These are phyloP conservation scores for Heliconius charithonia DNA, from an alignment of 2,888 invertebrate species.

Conservation along the genomic window DNA sequence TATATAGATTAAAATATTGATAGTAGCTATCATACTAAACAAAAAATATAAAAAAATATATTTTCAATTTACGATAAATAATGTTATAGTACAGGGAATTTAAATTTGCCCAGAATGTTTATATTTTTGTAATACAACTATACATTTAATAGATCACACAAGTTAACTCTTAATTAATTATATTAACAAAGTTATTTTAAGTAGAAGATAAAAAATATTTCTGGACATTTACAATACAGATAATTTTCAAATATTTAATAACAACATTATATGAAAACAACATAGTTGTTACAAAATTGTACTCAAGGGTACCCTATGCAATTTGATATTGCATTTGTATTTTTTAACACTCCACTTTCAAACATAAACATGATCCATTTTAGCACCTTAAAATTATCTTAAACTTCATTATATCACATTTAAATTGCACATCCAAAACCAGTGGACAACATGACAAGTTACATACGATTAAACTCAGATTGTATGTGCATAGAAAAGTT, in stretches of 20 bases:
- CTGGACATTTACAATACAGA: constrained; percentile 41
- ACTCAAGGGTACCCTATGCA: constrained; percentile 75
- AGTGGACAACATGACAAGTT: constrained; percentile 55
- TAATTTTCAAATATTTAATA: constrained; percentile 43
- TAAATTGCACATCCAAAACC: constrained; percentile 78
- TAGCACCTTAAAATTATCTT: constrained; percentile 78
- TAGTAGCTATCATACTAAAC: constrained; percentile 32
- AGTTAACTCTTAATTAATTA: constrained; percentile 29
- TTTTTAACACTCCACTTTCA: constrained; percentile 47
- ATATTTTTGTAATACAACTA: constrained; percentile 31
- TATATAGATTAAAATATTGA: neutral
- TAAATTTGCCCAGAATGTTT: constrained; percentile 38
- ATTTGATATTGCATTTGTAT: constrained; percentile 53
- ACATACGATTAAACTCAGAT: constrained; percentile 48
- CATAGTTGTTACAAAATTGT: constrained; percentile 79
- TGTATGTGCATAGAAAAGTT: constrained; percentile 60
- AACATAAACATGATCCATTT: constrained; percentile 62
- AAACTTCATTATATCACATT: constrained; percentile 75
- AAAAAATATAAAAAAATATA: constrained; percentile 42
- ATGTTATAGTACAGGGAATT: constrained; percentile 28
- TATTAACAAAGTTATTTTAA: constrained; percentile 34
- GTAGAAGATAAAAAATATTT: constrained; percentile 42
- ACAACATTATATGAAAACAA: constrained; percentile 62
- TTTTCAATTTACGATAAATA: constrained; percentile 39
- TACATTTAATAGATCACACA: constrained; percentile 36